Base-by-base conservation (phyloP, 2,113 vertebrate species). In the Saimiri boliviensis region DNA sequence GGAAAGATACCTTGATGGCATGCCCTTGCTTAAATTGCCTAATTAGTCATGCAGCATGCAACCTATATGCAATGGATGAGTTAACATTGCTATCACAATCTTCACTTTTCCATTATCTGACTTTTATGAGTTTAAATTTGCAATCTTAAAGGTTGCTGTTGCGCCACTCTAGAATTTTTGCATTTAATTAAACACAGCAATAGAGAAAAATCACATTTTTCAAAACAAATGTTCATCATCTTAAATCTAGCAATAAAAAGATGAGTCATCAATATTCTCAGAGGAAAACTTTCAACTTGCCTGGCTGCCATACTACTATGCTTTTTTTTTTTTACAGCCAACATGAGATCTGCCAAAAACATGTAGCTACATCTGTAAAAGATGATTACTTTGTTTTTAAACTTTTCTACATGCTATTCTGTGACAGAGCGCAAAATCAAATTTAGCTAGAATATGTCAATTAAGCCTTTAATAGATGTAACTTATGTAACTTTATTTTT, bases 81-180 rank as follows among this genome's bases (percentile, higher is more conserved):
- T 93, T 97, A 94, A 96, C 91, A 95, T 80, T 91, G 88, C 91
- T 89, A 94, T 97, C 86, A 96, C 82, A 97, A 97, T 91, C 97
- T 98, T 96, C 95, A 97, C 85, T 97, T 98, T 96, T 96, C 94
- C 97, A 97, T 98, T 97, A 97, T 96, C 91, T 96, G 95, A 97
- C 95, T 97, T 97, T 97, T 96, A 97, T 97, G 97, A 97, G 95
- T 86, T 97, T 96, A 96, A 97, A 97, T 97, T 96, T 97, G 81
- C 93, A 95, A 35, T 94, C 82, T 96, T 95, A 97, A 95, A 96
- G 95, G 91, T 97, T 97, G 88, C 60, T 79, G 88, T 97, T 97
- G 85, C 60, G 52, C 80, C 63, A 81, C 68, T 93, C 60, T 63
- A 94, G 42, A 66, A 95, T 86, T 96, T 96, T 95, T 93, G 91